A percentile compares a stretch with the other conserved stretches of the same genome.
These are phyloP conservation scores for Andricus grossulariae DNA, from an alignment of 1,140 invertebrate species.

Conservation along the genomic window DNA sequence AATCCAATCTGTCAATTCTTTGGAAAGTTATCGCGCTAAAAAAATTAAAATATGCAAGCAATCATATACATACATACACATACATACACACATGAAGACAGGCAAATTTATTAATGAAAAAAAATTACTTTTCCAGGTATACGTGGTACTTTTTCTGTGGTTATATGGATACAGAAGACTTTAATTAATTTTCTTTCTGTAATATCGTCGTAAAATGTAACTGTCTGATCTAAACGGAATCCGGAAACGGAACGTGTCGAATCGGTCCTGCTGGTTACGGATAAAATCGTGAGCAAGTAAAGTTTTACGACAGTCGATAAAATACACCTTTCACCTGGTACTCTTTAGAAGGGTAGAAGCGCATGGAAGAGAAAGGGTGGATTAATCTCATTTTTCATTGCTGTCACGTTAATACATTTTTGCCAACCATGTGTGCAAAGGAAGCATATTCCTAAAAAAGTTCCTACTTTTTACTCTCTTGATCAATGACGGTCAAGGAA, in stretches of 20 bases:
- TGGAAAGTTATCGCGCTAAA: too few species aligned
- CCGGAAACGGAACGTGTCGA: conserved; percentile 17
- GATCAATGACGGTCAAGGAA: too few species aligned
- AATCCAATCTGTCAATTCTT: too few species aligned
- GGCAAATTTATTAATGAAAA: too few species aligned
- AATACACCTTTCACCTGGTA: conserved; percentile 38
- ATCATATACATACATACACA: too few species aligned
- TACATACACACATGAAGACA: too few species aligned
- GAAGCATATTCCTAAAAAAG: too few species aligned
- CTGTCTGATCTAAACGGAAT: background rate
- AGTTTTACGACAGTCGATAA: conserved; percentile 47
- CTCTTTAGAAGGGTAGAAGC: conserved; percentile 36
- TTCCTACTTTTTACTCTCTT: too few species aligned
- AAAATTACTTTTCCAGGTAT: too few species aligned
- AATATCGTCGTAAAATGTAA: background rate
- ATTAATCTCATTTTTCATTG: conserved; percentile 55
- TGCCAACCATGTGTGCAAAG: conserved; percentile 51
- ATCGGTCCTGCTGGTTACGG: conserved; percentile 4
- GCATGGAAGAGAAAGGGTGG: conserved; percentile 52
- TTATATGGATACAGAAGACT: background rate
- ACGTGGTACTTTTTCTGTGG: background rate
- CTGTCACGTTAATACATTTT: conserved; percentile 57
- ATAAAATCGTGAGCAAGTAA: conserved; percentile 26
- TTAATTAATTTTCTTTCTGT: conserved; percentile 17
- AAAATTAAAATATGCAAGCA: too few species aligned